A percentile compares a stretch with the other conserved stretches of the same genome.
Evolutionary conservation across 2,113 vertebrate species (phyloP).

Genomic region (Tautogolabrus adspersus): DNA sequence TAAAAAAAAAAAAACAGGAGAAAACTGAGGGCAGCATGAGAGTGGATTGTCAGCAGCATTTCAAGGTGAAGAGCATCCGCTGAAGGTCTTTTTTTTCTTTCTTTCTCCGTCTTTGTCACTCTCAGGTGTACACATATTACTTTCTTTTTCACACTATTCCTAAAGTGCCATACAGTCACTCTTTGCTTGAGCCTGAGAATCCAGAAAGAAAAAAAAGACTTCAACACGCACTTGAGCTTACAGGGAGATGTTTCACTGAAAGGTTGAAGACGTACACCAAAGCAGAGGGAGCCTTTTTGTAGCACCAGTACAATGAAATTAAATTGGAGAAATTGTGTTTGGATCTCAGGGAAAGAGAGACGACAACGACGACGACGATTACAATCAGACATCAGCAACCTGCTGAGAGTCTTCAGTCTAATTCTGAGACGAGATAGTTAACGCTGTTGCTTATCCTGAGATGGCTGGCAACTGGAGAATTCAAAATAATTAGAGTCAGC

Average conservation of each 20-base stretch:
- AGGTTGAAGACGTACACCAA: background rate
- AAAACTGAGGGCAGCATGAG: background rate
- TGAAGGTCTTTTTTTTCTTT: constrained; percentile 41
- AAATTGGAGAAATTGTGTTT: constrained; percentile 32
- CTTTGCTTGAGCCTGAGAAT: constrained; percentile 11
- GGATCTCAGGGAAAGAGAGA: constrained; percentile 29
- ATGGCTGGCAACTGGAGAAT: constrained; percentile 48
- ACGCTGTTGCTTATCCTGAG: constrained; percentile 27
- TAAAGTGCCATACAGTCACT: background rate
- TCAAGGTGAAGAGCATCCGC: constrained; percentile 64
- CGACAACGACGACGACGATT: constrained; percentile 11
- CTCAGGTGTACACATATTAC: background rate
- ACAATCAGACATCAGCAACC: constrained; percentile 65
- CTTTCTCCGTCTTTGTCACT: constrained; percentile 7
- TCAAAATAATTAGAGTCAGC: constrained; percentile 52
- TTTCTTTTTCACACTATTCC: constrained; percentile 1
- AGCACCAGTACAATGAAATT: constrained; percentile 30
- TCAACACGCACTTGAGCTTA: background rate
- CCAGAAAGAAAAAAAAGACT: background rate
- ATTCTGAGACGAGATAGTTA: constrained; percentile 50
- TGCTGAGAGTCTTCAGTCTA: constrained; percentile 64
- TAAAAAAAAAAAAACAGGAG: background rate
- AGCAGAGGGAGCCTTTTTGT: constrained; percentile 20
- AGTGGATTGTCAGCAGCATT: constrained; percentile 50
- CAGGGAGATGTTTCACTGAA: constrained; percentile 14